A percentile compares a stretch with the other conserved stretches of the same genome.
Evolutionary conservation across 2,797 vertebrate species (phyloP).

Genomic region (Percopsis omiscomaycus): DNA sequence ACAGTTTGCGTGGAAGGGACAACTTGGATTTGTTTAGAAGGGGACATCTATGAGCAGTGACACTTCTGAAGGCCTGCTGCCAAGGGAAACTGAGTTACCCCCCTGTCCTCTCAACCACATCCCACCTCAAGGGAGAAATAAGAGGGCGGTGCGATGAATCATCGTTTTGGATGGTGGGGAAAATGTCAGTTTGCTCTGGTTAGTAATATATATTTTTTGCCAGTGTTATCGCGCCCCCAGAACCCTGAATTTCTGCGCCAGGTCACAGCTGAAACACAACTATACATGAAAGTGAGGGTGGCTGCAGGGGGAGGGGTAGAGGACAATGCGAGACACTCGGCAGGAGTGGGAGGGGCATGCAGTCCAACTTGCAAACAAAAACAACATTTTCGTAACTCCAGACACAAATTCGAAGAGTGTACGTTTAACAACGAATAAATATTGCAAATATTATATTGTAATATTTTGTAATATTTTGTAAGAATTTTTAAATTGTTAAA

Average conservation of each 20-base stretch:
- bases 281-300: too few relatives aligned
- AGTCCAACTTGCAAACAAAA: too few relatives aligned
- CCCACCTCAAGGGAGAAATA: slow-evolving; percentile 27
- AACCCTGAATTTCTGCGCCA: too few relatives aligned
- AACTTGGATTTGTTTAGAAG: slow-evolving; percentile 58
- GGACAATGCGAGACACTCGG: too few relatives aligned
- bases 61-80: slow-evolving; percentile 65
- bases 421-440: too few relatives aligned
- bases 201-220: slow-evolving; percentile 13
- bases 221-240: slow-evolving; percentile 1
- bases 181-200: not conserved
- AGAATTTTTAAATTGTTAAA: not conserved
- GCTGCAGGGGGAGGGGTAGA: too few relatives aligned
- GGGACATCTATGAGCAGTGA: slow-evolving; percentile 66
- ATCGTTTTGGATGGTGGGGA: slow-evolving; percentile 26
- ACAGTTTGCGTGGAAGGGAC: slow-evolving; percentile 44
- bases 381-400: too few relatives aligned
- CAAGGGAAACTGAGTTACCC: slow-evolving; percentile 72
- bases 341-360: too few relatives aligned
- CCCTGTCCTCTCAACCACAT: slow-evolving; percentile 22
- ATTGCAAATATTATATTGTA: too few relatives aligned
- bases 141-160: slow-evolving; percentile 23
- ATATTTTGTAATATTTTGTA: too few relatives aligned
- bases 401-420: too few relatives aligned
- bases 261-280: too few relatives aligned